Conservation (phyloP, 2,888 invertebrate genomes). For the Hofmannophila pseudospretella region DNA sequence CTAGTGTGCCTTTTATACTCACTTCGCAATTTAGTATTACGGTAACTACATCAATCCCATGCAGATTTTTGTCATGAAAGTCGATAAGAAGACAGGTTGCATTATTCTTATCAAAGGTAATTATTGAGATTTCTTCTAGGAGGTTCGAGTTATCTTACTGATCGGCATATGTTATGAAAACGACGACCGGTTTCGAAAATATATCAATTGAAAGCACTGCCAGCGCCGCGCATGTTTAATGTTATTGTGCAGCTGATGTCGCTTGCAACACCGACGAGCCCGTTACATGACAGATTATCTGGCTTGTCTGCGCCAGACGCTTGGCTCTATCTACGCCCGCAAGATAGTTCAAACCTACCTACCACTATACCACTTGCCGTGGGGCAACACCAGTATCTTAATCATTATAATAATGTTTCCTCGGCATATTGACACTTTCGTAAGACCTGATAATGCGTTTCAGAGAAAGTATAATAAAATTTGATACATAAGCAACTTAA, state of each 20-base stretch:
- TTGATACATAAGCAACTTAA: not conserved
- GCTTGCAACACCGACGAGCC: conserved; percentile 56
- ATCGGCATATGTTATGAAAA: conserved; percentile 67
- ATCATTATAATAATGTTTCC: not conserved
- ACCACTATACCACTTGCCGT: conserved; percentile 2
- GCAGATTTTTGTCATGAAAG: conserved; percentile 3
- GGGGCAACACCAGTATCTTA: not conserved
- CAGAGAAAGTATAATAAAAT: not conserved
- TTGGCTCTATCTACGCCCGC: conserved; percentile 12
- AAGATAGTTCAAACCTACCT: not conserved
- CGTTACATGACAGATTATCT: conserved; percentile 53
- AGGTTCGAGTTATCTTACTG: conserved; percentile 37
- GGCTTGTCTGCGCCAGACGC: conserved; percentile 26
- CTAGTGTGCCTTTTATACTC: conserved; percentile 30
- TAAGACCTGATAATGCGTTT: no score
- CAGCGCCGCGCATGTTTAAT: conserved; percentile 56
- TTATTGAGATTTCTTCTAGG: conserved; percentile 26
- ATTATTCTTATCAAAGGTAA: no score
- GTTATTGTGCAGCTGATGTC: conserved; percentile 57
- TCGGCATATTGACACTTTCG: not conserved
- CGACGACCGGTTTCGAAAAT: conserved; percentile 69
- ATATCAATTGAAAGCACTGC: conserved; percentile 71
- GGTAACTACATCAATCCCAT: no score
- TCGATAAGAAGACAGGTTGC: not conserved
- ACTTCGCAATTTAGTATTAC: conserved; percentile 19